A percentile compares a stretch with the other conserved stretches of the same genome.
These are phyloP conservation scores for Hippasteria phrygiana DNA, from an alignment of 53 echinoderm and acorn worm species.

Conservation along the genomic window DNA sequence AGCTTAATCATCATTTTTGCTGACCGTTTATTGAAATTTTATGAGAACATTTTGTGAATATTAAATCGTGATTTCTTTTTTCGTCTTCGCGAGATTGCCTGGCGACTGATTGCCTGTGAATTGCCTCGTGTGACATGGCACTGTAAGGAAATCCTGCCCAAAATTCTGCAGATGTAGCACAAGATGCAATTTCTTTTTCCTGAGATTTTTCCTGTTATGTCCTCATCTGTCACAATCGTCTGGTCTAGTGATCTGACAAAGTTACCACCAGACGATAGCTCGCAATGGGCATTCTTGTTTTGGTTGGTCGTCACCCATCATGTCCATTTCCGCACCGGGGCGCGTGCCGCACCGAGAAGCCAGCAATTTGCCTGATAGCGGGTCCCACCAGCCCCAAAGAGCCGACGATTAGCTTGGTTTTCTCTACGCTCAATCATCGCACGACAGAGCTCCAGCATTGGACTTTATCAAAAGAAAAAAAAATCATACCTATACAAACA, in stretches of 20 bases:
- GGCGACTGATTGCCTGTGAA: no score
- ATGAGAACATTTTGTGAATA: no score
- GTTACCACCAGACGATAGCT: not conserved
- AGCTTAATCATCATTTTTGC: no score
- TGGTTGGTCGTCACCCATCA: not conserved
- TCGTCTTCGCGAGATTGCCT: no score
- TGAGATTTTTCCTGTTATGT: not conserved
- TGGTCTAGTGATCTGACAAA: conserved; percentile 9
- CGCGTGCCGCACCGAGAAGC: not conserved
- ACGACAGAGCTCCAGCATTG: not conserved
- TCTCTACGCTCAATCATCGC: conserved; percentile 23
- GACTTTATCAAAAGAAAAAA: not conserved
- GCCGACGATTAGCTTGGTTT: conserved; percentile 24
- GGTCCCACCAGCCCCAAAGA: conserved; percentile 46
- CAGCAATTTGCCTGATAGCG: not conserved
- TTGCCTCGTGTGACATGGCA: no score
- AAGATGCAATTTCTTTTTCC: no score
- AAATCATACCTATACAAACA: not conserved
- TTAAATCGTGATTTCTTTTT: no score
- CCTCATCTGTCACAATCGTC: conserved; percentile 23
- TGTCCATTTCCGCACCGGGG: conserved; percentile 21
- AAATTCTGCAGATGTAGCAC: no score
- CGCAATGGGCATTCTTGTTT: not conserved
- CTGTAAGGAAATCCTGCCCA: no score
- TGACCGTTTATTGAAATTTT: no score